These are phyloP conservation scores for Chaenogobius annularis DNA, from an alignment of 2,113 vertebrate species.

Conservation along the genomic window DNA sequence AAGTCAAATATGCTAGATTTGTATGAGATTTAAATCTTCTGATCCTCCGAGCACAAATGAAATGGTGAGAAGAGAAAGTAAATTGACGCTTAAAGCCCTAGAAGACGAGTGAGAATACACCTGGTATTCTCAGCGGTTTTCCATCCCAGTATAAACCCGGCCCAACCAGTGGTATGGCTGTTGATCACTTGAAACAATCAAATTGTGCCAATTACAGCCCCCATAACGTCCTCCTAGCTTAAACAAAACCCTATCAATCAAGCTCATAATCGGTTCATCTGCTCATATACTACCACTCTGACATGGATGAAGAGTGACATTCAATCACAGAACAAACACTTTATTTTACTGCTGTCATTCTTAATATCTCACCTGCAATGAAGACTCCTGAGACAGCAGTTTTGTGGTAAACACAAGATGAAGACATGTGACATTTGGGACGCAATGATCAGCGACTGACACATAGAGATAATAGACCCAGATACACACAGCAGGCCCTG, in stretches of 20 bases:
- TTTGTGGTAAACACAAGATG: conserved; percentile 19
- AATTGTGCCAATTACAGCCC: neutral
- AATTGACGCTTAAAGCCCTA: too few relatives aligned
- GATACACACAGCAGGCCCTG: neutral
- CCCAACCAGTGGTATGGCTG: neutral
- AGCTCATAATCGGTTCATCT: neutral
- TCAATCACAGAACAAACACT: neutral
- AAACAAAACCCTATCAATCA: neutral
- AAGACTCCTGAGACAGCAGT: conserved; percentile 13
- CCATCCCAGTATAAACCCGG: neutral
- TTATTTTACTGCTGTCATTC: conserved; percentile 30
- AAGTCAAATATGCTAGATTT: too few relatives aligned
- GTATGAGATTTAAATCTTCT: too few relatives aligned
- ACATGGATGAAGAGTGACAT: neutral
- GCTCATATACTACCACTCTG: neutral
- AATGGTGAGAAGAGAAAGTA: too few relatives aligned
- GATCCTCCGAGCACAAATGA: too few relatives aligned
- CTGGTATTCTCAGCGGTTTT: neutral
- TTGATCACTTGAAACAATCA: too few relatives aligned
- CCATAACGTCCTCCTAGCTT: neutral
- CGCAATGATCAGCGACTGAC: conserved; percentile 18
- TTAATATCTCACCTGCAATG: conserved; percentile 32
- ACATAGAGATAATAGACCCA: conserved; percentile 10
- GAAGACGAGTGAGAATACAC: too few relatives aligned
- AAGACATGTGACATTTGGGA: neutral